Evolutionary conservation across 2,113 vertebrate genomes (phyloP).

Genomic region (Narcine bancroftii): DNA sequence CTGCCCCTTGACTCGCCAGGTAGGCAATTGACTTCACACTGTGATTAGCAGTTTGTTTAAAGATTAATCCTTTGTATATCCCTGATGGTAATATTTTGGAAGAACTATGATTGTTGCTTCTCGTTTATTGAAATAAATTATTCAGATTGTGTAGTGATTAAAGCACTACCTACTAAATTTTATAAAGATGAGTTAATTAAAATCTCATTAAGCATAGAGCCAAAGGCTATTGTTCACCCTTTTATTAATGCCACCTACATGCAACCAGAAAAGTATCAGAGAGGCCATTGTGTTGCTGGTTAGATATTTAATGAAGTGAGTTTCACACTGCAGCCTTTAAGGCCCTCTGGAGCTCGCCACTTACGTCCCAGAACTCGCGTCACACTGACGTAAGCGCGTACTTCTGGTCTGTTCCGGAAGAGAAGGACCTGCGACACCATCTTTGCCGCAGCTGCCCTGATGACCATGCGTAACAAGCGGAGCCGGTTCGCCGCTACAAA

Average conservation of each 20-base stretch:
- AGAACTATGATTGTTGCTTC: background rate
- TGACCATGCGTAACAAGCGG: too few species aligned
- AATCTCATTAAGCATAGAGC: background rate
- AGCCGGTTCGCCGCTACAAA: too few species aligned
- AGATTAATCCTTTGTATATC: background rate
- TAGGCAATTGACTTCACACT: conserved; percentile 46
- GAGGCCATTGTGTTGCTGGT: too few species aligned
- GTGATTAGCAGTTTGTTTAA: background rate
- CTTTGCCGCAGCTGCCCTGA: too few species aligned
- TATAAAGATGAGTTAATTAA: background rate
- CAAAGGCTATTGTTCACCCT: background rate
- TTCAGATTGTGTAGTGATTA: background rate
- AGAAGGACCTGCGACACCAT: too few species aligned
- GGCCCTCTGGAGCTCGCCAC: too few species aligned
- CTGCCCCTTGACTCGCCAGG: conserved; percentile 66
- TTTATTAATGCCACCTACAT: background rate
- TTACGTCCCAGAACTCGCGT: too few species aligned
- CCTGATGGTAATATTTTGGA: background rate
- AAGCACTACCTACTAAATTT: background rate
- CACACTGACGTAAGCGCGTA: too few species aligned
- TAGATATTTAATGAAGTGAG: too few species aligned
- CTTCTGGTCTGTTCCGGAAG: too few species aligned
- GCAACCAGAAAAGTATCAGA: too few species aligned
- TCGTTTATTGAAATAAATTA: background rate
- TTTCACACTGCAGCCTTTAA: too few species aligned